Conservation (phyloP, 1,140 invertebrate genomes). For the Conus ventricosus region DNA sequence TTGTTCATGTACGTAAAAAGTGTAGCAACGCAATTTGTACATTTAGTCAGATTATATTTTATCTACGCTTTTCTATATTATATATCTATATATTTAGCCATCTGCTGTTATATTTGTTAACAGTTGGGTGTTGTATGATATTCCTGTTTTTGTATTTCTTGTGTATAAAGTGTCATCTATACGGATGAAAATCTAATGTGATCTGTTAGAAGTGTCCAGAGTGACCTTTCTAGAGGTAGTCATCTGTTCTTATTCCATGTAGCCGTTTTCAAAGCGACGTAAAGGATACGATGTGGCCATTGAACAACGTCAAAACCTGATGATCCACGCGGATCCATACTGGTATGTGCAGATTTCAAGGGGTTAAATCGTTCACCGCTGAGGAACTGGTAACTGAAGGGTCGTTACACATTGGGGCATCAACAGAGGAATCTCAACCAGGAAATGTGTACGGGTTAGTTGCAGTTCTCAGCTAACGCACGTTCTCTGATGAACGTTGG, state of each 20-base stretch:
- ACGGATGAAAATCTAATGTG: background rate
- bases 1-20: background rate
- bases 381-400: too few species aligned
- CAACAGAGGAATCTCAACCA: too few species aligned
- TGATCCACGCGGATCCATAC: too few species aligned
- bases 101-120: background rate
- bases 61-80: background rate
- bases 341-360: too few species aligned
- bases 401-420: too few species aligned
- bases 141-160: background rate
- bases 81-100: background rate
- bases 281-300: background rate
- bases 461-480: too few species aligned
- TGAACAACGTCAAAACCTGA: too few species aligned
- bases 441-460: too few species aligned
- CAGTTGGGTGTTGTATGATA: background rate
- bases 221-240: background rate
- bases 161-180: background rate
- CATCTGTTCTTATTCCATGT: background rate
- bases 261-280: background rate
- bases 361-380: too few species aligned
- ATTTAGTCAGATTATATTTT: slow-evolving; percentile 21
- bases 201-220: background rate
- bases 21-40: slow-evolving; percentile 9
- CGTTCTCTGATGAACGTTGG: too few species aligned